Evolutionary conservation across 2,113 vertebrate species (phyloP).

Genomic region (Gambusia holbrooki): DNA sequence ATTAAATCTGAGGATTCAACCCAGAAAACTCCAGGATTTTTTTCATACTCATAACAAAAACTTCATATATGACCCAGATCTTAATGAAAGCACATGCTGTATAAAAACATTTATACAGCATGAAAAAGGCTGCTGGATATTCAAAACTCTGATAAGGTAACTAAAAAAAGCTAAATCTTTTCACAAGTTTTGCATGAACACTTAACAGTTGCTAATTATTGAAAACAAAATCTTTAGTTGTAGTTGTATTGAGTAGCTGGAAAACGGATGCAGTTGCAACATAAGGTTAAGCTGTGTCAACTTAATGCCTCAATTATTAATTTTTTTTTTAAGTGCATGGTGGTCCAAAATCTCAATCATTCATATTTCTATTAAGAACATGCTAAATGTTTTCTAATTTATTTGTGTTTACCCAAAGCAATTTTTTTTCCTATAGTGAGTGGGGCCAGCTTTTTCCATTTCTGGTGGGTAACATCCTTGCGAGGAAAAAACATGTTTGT

Average conservation of each 20-base stretch:
- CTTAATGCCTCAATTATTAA: background rate
- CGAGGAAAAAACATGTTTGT: constrained; percentile 12
- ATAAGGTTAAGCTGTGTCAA: background rate
- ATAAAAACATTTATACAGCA: too few species aligned
- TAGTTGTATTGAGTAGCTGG: background rate
- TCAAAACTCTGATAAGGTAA: too few species aligned
- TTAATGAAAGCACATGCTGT: too few species aligned
- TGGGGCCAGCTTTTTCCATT: constrained; percentile 38
- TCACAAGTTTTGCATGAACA: background rate
- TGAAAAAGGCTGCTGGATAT: too few species aligned
- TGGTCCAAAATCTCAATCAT: background rate
- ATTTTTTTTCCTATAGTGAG: constrained; percentile 9
- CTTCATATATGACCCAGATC: too few species aligned
- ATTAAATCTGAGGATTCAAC: too few species aligned
- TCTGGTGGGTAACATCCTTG: constrained; percentile 29
- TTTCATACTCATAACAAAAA: too few species aligned
- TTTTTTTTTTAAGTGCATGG: background rate
- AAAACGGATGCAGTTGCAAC: background rate
- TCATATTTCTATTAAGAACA: background rate
- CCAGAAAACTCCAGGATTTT: too few species aligned
- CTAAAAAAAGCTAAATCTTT: background rate
- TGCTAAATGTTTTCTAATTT: background rate
- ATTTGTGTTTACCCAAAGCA: constrained; percentile 32
- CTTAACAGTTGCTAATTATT: too few species aligned
- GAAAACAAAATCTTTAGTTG: background rate